Conservation (phyloP, 1,140 invertebrate species). For the Hetaerina americana region DNA sequence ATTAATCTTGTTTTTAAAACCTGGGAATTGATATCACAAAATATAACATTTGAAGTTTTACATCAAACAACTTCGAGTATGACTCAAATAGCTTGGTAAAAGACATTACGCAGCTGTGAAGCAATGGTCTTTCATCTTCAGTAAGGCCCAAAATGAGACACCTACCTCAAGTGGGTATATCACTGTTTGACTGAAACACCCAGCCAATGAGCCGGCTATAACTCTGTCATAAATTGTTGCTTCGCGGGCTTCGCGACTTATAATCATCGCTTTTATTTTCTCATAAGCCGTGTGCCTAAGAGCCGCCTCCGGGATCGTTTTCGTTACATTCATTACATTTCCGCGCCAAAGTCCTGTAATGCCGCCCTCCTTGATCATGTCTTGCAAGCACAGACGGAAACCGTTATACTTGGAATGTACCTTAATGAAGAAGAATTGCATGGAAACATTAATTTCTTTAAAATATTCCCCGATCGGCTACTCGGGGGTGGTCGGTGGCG, state of each 20-base stretch:
- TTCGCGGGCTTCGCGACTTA: slow-evolving; percentile 52
- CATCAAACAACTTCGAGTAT: slow-evolving; percentile 5
- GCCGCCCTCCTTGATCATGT: slow-evolving; percentile 90
- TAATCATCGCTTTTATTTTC: slow-evolving; percentile 76
- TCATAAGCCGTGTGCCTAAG: slow-evolving; percentile 98
- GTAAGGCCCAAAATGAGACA: not conserved
- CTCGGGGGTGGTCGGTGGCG: too few relatives aligned
- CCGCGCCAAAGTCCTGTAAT: slow-evolving; percentile 84
- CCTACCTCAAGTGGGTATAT: slow-evolving; percentile 93
- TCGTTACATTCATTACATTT: slow-evolving; percentile 96
- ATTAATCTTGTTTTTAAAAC: slow-evolving; percentile 95
- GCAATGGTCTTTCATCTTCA: too few relatives aligned
- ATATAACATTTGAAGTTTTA: too few relatives aligned
- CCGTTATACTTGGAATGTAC: slow-evolving; percentile 61
- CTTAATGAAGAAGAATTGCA: too few relatives aligned
- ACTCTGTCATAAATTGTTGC: slow-evolving; percentile 83
- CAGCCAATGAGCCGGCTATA: slow-evolving; percentile 85
- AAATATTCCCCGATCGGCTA: too few relatives aligned
- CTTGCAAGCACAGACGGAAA: slow-evolving; percentile 55
- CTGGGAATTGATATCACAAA: too few relatives aligned
- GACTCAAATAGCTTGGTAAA: not conserved
- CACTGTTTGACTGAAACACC: slow-evolving; percentile 86
- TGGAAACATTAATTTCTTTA: too few relatives aligned
- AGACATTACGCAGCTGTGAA: not conserved
- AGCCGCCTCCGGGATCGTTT: slow-evolving; percentile 96